phyloP scores from a whole-genome alignment of 2,888 invertebrate species.

The Euphydryas editha region DNA sequence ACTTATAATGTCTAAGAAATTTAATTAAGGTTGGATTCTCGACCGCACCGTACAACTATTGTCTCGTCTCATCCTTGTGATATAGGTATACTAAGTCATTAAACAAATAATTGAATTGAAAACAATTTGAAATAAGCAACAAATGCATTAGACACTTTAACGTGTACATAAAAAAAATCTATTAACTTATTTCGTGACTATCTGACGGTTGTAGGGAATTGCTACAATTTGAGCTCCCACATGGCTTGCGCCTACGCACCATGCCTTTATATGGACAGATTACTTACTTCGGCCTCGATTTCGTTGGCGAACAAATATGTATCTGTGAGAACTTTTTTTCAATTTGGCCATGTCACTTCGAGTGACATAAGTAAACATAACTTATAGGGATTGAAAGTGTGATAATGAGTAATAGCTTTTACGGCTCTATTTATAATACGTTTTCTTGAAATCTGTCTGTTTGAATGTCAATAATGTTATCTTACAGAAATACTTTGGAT shows the following conservation, averaged over 20 bases:
- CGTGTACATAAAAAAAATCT: not conserved
- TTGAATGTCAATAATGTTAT: not conserved
- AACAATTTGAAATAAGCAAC: not conserved
- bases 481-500: not conserved
- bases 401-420: conserved; percentile 14
- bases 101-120: not conserved
- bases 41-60: too few relatives aligned
- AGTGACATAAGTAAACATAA: conserved; percentile 41
- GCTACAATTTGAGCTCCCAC: conserved; percentile 54
- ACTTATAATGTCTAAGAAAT: too few relatives aligned
- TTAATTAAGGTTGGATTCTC: too few relatives aligned
- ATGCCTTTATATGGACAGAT: conserved; percentile 55
- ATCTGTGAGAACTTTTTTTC: conserved; percentile 42
- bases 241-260: conserved; percentile 55
- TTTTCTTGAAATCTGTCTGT: not conserved
- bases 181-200: conserved; percentile 19
- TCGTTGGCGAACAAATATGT: conserved; percentile 43
- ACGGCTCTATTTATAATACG: not conserved
- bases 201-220: conserved; percentile 33
- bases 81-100: too few relatives aligned
- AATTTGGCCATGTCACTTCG: conserved; percentile 38
- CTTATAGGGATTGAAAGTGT: conserved; percentile 19
- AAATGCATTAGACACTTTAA: not conserved
- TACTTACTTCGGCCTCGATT: conserved; percentile 52
- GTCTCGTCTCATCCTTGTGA: too few relatives aligned